phyloP scores from a whole-genome alignment of 2,113 vertebrate genomes.

The Sinocyclocheilus anophthalmus region DNA sequence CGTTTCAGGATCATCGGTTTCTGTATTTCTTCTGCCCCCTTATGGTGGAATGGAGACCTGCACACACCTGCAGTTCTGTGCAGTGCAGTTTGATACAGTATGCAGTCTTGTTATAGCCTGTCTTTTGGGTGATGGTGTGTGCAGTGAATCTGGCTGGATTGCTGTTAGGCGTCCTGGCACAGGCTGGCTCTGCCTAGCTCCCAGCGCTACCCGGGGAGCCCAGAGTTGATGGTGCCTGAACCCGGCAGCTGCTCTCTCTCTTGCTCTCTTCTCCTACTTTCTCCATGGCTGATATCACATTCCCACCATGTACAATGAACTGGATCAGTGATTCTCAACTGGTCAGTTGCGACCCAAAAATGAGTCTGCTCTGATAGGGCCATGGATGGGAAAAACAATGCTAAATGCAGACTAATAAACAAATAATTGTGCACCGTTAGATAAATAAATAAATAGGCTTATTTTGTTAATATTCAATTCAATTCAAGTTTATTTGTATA shows the following conservation, averaged over 20 bases:
- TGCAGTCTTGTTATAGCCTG: not conserved
- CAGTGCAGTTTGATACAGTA: not conserved
- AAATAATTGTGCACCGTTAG: not conserved
- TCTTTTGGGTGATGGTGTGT: constrained; percentile 17
- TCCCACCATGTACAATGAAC: not conserved
- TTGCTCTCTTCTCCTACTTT: not conserved
- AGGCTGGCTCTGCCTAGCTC: constrained; percentile 39
- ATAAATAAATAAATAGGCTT: not conserved
- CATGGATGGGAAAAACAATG: not conserved
- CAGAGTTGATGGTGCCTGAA: constrained; percentile 48
- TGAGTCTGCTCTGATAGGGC: not conserved
- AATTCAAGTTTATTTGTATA: too few species aligned
- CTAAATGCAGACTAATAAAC: not conserved
- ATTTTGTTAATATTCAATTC: too few species aligned
- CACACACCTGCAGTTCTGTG: not conserved
- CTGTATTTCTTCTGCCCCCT: constrained; percentile 57
- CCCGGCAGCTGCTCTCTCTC: constrained; percentile 20
- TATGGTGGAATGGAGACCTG: constrained; percentile 33
- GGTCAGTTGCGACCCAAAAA: not conserved
- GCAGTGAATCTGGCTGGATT: constrained; percentile 15
- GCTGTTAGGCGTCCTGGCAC: constrained; percentile 39
- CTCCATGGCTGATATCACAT: not conserved
- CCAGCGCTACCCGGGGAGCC: constrained; percentile 17
- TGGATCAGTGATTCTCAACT: not conserved
- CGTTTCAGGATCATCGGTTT: not conserved